These are phyloP conservation scores for Nasonia longicornis DNA, from an alignment of 1,140 invertebrate genomes.

Conservation along the genomic window DNA sequence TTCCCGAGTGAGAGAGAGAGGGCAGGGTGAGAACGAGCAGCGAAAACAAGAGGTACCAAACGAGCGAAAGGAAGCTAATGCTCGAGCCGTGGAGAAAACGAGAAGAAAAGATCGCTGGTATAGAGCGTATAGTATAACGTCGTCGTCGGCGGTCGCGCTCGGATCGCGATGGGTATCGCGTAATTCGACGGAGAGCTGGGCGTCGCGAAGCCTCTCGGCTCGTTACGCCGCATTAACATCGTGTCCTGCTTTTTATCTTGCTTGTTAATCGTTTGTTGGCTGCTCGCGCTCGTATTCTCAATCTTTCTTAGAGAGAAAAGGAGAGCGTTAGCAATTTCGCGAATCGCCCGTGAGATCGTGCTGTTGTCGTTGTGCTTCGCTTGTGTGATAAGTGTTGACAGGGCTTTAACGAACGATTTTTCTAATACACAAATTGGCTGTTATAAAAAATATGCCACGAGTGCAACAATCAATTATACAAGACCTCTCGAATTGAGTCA, in stretches of 20 bases:
- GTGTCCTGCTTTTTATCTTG: constrained; percentile 56
- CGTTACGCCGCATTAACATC: constrained; percentile 58
- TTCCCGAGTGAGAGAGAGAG: background rate
- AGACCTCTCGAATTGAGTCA: background rate
- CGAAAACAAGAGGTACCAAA: background rate
- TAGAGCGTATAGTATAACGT: no score
- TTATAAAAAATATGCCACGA: no score
- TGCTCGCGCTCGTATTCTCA: background rate
- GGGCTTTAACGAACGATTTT: no score
- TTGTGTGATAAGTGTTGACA: background rate
- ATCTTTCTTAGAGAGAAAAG: background rate
- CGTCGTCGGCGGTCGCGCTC: constrained; percentile 31
- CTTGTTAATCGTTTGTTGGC: constrained; percentile 57
- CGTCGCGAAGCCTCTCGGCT: constrained; percentile 36
- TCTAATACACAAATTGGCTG: no score
- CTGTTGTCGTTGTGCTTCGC: background rate
- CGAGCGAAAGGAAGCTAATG: background rate
- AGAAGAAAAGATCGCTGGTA: constrained; percentile 1
- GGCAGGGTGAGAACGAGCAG: background rate
- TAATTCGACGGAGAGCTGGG: constrained; percentile 46
- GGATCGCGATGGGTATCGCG: constrained; percentile 46
- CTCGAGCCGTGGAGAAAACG: background rate
- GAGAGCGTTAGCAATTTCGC: constrained; percentile 15
- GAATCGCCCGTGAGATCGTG: constrained; percentile 22
- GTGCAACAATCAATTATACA: background rate